Evolutionary conservation across 1,140 invertebrate species (phyloP), one percentile per base, ranked within the genome.

Genomic region (Trissolcus basalis): DNA sequence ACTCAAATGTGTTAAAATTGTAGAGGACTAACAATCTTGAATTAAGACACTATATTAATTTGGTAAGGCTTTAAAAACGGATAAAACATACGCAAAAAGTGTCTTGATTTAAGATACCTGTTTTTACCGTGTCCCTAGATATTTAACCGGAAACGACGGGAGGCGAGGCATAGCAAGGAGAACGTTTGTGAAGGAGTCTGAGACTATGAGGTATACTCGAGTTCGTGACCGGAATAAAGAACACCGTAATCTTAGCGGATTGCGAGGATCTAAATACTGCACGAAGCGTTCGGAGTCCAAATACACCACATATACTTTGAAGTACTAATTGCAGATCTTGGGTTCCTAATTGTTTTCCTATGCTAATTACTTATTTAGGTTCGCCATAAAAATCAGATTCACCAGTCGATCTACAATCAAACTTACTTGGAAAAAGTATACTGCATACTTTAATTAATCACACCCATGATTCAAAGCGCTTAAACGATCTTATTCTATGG

Each of bases 181-280:
- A 77, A 67, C 71, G 19, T 65, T 45, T 65, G 53, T 69, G 71
- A 73, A 80, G 69, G 65, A 74, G 79, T 78, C 69, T 53, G 67
- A 80, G 70, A 50, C 69, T 74, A 71, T 27, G 19, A 27, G 54
- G 59, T 76, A 56, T 68, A 68, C 64, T 43, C 50, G 68, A 71
- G 78, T 79, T 80, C 80, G 80, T 81, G 80, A 81, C 78, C 70
- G 63, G 80, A 80, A 81, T 81, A 71, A 79, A 71, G 71, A 77
- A 72, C 50, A 51, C 60, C 61, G 65, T 68, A 69, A 70, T 77
- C 58, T 68, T 65, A 43, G 41, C 61, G 19, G 55, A 77, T 64
- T 68, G 44, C 63, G 65, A 73, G 68, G 12, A 71, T 79, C 60
- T 68, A 67, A 63, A 71, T 63, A 55, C 44, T 68, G 43, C 61